These are phyloP conservation scores for Leucophenga varia DNA, from an alignment of 1,140 invertebrate species.

Conservation along the genomic window DNA sequence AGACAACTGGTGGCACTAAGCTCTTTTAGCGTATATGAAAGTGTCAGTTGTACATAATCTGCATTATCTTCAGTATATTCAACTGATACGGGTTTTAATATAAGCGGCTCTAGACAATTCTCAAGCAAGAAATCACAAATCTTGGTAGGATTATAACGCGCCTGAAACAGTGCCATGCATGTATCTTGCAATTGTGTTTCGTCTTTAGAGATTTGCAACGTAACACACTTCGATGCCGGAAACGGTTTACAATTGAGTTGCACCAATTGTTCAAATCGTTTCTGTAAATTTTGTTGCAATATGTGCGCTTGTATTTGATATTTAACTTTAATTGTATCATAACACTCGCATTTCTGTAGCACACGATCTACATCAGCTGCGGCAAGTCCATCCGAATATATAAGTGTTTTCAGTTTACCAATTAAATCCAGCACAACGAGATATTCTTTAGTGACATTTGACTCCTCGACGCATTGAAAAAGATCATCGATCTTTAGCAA, in stretches of 20 bases:
- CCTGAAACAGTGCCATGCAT: slow-evolving; percentile 44
- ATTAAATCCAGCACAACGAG: slow-evolving; percentile 34
- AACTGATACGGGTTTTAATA: slow-evolving; percentile 43
- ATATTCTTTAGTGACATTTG: slow-evolving; percentile 42
- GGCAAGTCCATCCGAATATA: slow-evolving; percentile 19
- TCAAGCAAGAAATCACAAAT: slow-evolving; percentile 44
- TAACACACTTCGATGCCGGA: slow-evolving; percentile 44
- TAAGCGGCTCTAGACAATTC: slow-evolving; percentile 48
- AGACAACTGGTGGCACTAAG: slow-evolving; percentile 12
- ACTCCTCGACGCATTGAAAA: slow-evolving; percentile 45
- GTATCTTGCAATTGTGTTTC: slow-evolving; percentile 41
- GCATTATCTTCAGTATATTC: slow-evolving; percentile 26
- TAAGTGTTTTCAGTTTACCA: slow-evolving; percentile 32
- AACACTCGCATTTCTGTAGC: slow-evolving; percentile 40
- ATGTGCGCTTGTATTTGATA: slow-evolving; percentile 42
- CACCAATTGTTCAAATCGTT: slow-evolving; percentile 43
- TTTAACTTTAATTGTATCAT: slow-evolving; percentile 44
- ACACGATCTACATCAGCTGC: slow-evolving; percentile 32
- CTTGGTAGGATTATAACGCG: slow-evolving; percentile 37
- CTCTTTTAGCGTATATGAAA: slow-evolving; percentile 46
- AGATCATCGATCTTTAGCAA: slow-evolving; percentile 45
- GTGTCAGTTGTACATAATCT: slow-evolving; percentile 25
- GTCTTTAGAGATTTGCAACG: slow-evolving; percentile 40
- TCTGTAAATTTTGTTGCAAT: slow-evolving; percentile 43
- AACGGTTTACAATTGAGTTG: slow-evolving; percentile 46